Percentiles rank a stretch among this genome's conserved stretches.
phyloP scores from a whole-genome alignment of 2,113 vertebrate species.

The Nothobranchius kuhntae region DNA sequence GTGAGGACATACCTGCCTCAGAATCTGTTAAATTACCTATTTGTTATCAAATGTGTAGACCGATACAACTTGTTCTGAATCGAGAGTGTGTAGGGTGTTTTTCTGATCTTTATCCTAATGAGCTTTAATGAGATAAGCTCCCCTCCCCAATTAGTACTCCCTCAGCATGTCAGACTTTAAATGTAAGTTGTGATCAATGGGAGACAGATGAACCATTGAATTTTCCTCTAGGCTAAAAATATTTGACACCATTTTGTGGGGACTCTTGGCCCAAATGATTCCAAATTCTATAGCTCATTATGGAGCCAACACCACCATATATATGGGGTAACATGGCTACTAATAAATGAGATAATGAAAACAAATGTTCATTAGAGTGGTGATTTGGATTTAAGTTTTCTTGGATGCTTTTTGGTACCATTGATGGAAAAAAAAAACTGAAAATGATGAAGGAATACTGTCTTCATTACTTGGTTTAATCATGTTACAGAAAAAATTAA shows the following conservation, averaged over 20 bases:
- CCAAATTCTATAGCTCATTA: not conserved
- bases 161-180: slow-evolving; percentile 66
- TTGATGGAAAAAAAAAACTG: no score
- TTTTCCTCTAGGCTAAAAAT: slow-evolving; percentile 61
- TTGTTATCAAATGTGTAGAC: slow-evolving; percentile 20
- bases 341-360: not conserved
- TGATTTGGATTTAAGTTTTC: no score
- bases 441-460: not conserved
- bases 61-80: slow-evolving; percentile 30
- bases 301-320: not conserved
- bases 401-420: no score
- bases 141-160: slow-evolving; percentile 68
- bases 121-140: slow-evolving; percentile 67
- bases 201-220: slow-evolving; percentile 60
- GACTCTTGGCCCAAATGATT: slow-evolving; percentile 24
- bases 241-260: slow-evolving; percentile 42
- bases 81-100: slow-evolving; percentile 40
- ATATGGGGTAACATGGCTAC: not conserved
- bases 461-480: not conserved
- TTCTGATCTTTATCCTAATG: slow-evolving; percentile 70
- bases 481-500: no score
- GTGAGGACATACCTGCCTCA: slow-evolving; percentile 25
- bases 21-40: slow-evolving; percentile 12
- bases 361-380: no score
- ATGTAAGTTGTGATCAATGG: slow-evolving; percentile 70